A percentile compares a stretch with the other conserved stretches of the same genome.
These are phyloP conservation scores for Cynoglossus semilaevis DNA, from an alignment of 2,113 vertebrate genomes.

Conservation along the genomic window DNA sequence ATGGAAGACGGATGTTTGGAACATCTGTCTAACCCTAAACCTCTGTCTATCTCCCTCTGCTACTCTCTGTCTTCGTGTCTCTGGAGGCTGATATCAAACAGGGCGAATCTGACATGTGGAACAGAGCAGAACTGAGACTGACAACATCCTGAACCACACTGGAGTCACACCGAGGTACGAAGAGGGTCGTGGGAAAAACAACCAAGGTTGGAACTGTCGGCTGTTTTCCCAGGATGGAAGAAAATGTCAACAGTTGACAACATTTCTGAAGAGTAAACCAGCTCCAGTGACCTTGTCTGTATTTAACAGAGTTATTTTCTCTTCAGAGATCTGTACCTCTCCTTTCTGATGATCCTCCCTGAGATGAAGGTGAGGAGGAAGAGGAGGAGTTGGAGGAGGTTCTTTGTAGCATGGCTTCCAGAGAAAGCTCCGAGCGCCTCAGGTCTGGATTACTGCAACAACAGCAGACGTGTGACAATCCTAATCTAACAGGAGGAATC, in stretches of 20 bases:
- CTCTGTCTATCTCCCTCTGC: constrained; percentile 34
- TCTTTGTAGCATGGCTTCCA: constrained; percentile 88
- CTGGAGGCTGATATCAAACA: constrained; percentile 45
- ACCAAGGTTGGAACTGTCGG: no score
- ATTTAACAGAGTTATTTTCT: no score
- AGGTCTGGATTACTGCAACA: constrained; percentile 89
- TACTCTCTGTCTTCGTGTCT: constrained; percentile 47
- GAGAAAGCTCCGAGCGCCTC: constrained; percentile 83
- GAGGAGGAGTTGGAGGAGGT: constrained; percentile 96
- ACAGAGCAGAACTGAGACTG: constrained; percentile 60
- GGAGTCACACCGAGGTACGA: background rate
- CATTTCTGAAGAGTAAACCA: no score
- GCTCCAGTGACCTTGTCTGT: no score
- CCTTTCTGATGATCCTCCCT: constrained; percentile 86
- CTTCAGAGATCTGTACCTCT: constrained; percentile 84
- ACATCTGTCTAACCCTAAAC: constrained; percentile 21
- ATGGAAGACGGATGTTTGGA: constrained; percentile 46
- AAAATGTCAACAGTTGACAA: no score
- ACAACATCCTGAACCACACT: constrained; percentile 31
- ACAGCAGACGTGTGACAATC: background rate
- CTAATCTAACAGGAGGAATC: no score
- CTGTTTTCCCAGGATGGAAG: no score
- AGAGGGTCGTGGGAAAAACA: background rate
- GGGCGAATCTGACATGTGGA: constrained; percentile 65
- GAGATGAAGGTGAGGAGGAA: constrained; percentile 94